Conservation (phyloP, 2,888 invertebrate species). For the Agonopterix heracliana region DNA sequence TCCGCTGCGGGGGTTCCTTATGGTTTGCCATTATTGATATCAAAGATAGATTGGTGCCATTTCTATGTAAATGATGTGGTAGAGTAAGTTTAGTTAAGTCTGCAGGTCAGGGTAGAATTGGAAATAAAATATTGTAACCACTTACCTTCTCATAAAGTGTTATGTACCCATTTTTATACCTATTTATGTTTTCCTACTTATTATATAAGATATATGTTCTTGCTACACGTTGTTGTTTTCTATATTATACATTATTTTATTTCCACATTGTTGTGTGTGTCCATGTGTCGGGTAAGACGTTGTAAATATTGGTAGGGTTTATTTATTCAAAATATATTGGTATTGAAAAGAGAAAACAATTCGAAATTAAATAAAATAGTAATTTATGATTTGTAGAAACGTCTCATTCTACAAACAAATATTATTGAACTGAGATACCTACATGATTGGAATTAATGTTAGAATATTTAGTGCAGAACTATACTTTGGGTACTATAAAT, state of each 20-base stretch:
- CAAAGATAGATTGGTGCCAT: constrained; percentile 77
- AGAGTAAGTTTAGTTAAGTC: constrained; percentile 73
- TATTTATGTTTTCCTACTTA: constrained; percentile 38
- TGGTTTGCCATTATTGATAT: constrained; percentile 75
- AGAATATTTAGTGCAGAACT: constrained; percentile 65
- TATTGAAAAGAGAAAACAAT: constrained; percentile 41
- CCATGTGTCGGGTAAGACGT: constrained; percentile 70
- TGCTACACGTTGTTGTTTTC: constrained; percentile 42
- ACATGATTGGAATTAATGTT: constrained; percentile 51
- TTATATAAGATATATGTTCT: constrained; percentile 30
- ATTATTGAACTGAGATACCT: constrained; percentile 56
- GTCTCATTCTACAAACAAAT: constrained; percentile 46
- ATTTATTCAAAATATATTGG: constrained; percentile 61
- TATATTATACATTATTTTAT: constrained; percentile 63
- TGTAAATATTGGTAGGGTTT: constrained; percentile 71
- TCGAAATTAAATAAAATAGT: constrained; percentile 38
- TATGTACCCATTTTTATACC: constrained; percentile 46
- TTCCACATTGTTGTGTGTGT: constrained; percentile 65
- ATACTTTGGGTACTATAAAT: constrained; percentile 63
- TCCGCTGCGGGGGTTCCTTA: constrained; percentile 70
- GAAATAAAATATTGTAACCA: constrained; percentile 66
- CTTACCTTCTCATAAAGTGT: constrained; percentile 49
- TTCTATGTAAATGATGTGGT: constrained; percentile 71
- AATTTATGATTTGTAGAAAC: constrained; percentile 46
- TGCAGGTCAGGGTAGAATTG: constrained; percentile 73